Base-by-base conservation (phyloP, 2,113 vertebrate species). In the Psilopogon haemacephalus region DNA sequence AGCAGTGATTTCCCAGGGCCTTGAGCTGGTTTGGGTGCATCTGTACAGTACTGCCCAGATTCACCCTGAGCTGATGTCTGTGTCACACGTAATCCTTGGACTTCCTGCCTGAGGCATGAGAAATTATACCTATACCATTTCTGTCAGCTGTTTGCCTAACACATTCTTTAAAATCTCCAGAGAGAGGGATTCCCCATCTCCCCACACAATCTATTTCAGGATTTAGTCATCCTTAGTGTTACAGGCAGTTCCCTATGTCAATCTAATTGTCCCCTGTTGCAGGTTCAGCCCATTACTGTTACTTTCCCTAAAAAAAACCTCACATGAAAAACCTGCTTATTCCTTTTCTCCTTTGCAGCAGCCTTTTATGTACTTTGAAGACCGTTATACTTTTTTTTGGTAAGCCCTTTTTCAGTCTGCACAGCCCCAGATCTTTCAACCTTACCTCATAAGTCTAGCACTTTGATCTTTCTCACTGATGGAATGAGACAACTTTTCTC, bases 401-500 rank as follows among this genome's bases (percentile, higher is more conserved):
- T 44, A 44, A 77, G 64, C 69, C 2, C 70, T 50, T 70, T 35
- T 52, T 60, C 10, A 58, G n/a, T 15, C 62, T 74, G 62, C 79
- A 33, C 46, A 85, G 86, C 56, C 89, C 89, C 86, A 85, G 52
- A 90, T 88, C 92, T 90, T 92, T 92, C 94, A 92, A 0, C 79
- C 35, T 70, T 81, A 19, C 30, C 52, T 90, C 2, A 0, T 16
- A 65, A 33, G 8, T 63, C 50, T 58, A 7, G 15, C 38, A 6
- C 89, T 94, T 94, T 94, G 75, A 92, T 95, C 71, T 92, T 85
- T 67, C 58, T 58, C 86, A 44, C 71, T 82, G 75, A 56, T 67
- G 23, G n/a, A 78, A 54, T 35, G 62, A 88, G 26, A 70, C 65
- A 70, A 46, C 33, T 67, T 70, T 69, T 84, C 60, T 62, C 62